Base-by-base conservation (phyloP, 1,140 invertebrate genomes). In the Heterodera schachtii region DNA sequence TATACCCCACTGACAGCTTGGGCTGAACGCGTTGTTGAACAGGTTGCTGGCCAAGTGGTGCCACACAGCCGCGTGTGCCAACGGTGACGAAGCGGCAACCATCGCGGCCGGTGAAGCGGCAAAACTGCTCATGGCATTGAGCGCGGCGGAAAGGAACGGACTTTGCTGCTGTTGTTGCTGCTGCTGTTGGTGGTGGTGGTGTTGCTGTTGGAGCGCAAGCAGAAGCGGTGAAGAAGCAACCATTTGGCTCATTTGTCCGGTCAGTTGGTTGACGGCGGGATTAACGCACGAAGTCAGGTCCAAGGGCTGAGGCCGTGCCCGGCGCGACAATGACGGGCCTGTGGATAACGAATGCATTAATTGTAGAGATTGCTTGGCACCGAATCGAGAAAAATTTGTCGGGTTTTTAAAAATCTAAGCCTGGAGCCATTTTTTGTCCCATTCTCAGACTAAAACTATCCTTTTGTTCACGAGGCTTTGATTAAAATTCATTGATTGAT, bases 281-380 rank as follows among this genome's bases (percentile, higher is more conserved):
- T 85, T 84, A 21, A 73, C 81, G 31, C 81, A 73, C 44, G 77
- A 83, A 31, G 84, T 85, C 71, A 85, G 67, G 69, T 85, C 84
- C 21, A 85, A 74, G 21, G 84, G 84, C 49, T 86, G 84, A 11
- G 85, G 85, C 47, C 86, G 86, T 52, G 76, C 80, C 16, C 86
- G 83, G 8, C 85, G 80, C 31, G 86, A 83, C 19, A 87, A 57
- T 8, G 64, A 75, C 4, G 52, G 75, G 9, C 79, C 78, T 73
- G 43, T 60, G 64, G 43, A 75, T 75, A 7, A 67, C 8, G 6
- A 75, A 21, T 6, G n/a, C 60, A 19, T 31, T 31, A 75, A 7
- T 52, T 47, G 41, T 47, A 57, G 73, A 49, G 16, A 49, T 52
- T 52, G 49, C 4, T 8, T 8, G 11, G 49, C 49, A 52, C 11